A percentile compares a stretch with the other conserved stretches of the same genome.
phyloP scores from a whole-genome alignment of 2,888 invertebrate genomes.

The Macrophya alboannulata region DNA sequence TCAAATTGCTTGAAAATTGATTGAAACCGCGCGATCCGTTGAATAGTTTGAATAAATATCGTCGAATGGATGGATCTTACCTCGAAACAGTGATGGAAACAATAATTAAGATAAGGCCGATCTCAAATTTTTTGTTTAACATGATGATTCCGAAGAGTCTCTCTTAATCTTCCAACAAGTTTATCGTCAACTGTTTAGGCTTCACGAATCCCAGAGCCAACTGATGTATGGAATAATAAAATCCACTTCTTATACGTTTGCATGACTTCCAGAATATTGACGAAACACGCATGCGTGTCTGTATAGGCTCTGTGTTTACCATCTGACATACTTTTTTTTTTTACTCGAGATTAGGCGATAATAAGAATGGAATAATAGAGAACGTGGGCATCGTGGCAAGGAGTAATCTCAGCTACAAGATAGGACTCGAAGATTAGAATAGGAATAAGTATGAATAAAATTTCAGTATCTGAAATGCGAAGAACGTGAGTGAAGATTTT shows the following conservation, averaged over 20 bases:
- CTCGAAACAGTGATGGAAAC: background rate
- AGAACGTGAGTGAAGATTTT: no score
- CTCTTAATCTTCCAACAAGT: background rate
- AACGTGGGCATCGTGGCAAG: no score
- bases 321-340: background rate
- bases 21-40: background rate
- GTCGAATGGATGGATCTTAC: background rate
- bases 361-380: background rate
- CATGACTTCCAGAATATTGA: background rate
- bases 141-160: background rate
- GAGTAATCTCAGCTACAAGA: no score
- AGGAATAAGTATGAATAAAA: no score
- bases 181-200: background rate
- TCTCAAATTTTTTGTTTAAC: background rate
- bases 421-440: no score
- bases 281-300: constrained; percentile 1
- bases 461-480: no score
- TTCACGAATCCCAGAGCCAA: background rate
- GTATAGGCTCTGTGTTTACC: background rate
- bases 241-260: background rate
- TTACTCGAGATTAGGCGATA: background rate
- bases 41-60: background rate
- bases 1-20: no score
- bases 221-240: background rate
- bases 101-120: background rate